Evolutionary conservation across 53 echinoderm and acorn worm species (phyloP), one percentile per base, ranked within the genome.

Genomic region (Mesocentrotus franciscanus): DNA sequence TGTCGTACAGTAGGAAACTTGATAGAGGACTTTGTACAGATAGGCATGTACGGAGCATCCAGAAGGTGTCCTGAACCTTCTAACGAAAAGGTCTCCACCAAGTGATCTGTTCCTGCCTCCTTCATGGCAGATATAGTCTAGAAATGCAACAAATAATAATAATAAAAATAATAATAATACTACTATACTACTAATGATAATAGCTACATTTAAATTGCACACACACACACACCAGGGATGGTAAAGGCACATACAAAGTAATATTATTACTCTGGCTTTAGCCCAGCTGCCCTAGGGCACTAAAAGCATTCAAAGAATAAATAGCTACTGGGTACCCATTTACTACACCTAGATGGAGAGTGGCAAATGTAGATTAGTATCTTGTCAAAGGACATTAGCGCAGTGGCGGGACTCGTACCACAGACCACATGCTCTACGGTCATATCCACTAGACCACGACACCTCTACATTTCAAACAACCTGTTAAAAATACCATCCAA

Each of bases 31-130:
- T 94, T 89, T 20, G 95, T 94, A 55, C 85, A 85, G 95, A 94
- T 94, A 7, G 95, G 95, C 95, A 94, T 85, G 71, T 87, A 85
- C 24, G 95, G 95, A 11, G 95, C 95, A 57, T 94, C 95, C n/a
- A 94, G 18, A 49, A 94, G 87, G 30, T 94, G 95, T 17, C 95
- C 95, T 56, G 87, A 0, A 34, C 95, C 95, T 56, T 94, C 87
- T 18, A 94, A 12, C 1, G 24, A 9, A 8, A 85, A 85, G 14
- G 95, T 85, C 89, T 94, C 85, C 35, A 94, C 70, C 85, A 94
- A 20, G 56, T 94, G 87, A 8, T 89, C 95, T 35, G 87, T 94
- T 14, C 95, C 95, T 26, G 87, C 95, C 32, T 85, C 68, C 66
- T 85, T 87, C 66, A 94, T 94, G 4, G 30, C 29, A 30, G 72